Evolutionary conservation across 2,797 vertebrate genomes (phyloP), one percentile per base, ranked within the genome.

Genomic region (Morelia viridis): DNA sequence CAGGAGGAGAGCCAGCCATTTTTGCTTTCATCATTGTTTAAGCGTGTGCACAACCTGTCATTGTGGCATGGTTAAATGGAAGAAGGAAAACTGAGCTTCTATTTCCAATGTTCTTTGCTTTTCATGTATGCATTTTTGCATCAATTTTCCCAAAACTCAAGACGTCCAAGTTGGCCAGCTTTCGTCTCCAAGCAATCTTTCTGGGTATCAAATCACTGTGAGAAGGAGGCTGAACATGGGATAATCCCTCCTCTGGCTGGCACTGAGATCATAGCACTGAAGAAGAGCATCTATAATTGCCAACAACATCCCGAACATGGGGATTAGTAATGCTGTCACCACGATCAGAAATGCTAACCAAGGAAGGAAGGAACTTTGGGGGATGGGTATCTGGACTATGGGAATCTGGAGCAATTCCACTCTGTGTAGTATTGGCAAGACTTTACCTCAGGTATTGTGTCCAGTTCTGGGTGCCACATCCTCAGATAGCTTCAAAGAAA

Each of bases 1-100:
- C n/a, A 89, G 90, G 68, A 85, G 56, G 15, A 61, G 41, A 92
- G 17, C 88, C 91, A 71, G 89, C 12, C 11, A 5, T 90, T 94
- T 11, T 71, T 80, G 10, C 10, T 92, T 92, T 7, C 60, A 60
- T 92, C 0, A 0, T 88, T 91, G 93, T 93, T 64, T 50, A 92
- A 86, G n/a, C 19, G 10, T 35, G 60, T 0, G 1, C 0, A 24
- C 87, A 91, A 80, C 87, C 92, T 87, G n/a, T 86, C 65, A 85
- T 53, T 60, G 5, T 80, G 31, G 24, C 46, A n/a, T 22, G 53
- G 83, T 58, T 60, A 46, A 60, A 89, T 60, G 17, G 6, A n/a
- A 58, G 22, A 26, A 10, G 31, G 17, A 24, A 89, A 88, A 62
- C 24, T 4, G 28, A 80, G 71, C 35, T 80, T 80, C 71, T 19